Evolutionary conservation across 2,888 invertebrate genomes (phyloP).

Genomic region (Geophilus truncorum): DNA sequence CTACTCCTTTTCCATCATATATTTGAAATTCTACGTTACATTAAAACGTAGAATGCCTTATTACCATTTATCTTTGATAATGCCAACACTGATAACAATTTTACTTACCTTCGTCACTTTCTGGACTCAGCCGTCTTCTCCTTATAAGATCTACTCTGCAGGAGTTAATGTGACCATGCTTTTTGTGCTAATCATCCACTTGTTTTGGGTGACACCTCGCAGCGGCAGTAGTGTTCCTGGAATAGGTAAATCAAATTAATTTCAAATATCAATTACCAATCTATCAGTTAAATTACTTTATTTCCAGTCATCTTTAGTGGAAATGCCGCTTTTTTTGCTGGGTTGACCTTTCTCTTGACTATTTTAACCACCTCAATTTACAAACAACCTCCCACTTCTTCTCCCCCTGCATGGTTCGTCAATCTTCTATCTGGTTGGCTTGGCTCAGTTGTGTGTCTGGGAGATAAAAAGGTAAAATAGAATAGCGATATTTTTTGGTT

Average conservation of each 20-base stretch:
- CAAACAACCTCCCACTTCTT: neutral
- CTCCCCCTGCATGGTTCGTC: neutral
- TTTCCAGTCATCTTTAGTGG: constrained; percentile 25
- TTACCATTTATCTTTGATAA: neutral
- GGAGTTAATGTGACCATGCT: neutral
- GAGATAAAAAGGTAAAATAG: neutral
- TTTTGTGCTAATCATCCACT: neutral
- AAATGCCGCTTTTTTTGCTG: neutral
- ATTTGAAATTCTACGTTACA: neutral
- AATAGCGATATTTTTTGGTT: neutral
- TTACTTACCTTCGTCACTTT: neutral
- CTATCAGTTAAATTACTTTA: neutral
- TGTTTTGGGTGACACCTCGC: neutral
- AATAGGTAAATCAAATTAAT: too few relatives aligned
- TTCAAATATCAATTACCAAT: too few relatives aligned
- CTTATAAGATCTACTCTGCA: neutral
- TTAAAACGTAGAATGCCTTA: neutral
- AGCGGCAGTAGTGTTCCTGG: neutral
- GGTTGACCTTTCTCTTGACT: neutral
- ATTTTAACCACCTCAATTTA: neutral
- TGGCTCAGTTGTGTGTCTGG: neutral
- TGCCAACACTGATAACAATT: neutral
- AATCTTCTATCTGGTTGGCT: neutral
- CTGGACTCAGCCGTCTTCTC: neutral
- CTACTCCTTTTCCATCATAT: too few relatives aligned